Evolutionary conservation across 2,797 vertebrate genomes (phyloP).

Genomic region (Lithobates sylvaticus): DNA sequence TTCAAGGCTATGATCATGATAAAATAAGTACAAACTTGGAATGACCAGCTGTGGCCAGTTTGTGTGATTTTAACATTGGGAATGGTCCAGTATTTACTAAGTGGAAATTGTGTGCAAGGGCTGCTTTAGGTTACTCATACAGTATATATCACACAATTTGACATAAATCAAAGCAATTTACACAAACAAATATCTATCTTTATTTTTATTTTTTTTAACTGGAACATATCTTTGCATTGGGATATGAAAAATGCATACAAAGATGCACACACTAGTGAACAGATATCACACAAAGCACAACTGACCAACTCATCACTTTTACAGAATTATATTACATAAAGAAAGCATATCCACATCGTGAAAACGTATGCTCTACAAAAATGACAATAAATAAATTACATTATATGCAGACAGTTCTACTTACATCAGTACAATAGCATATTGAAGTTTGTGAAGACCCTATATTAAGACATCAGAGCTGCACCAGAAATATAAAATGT

Average conservation of each 20-base stretch:
- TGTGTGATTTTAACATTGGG: too few species aligned
- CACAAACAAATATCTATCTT: slow-evolving; percentile 54
- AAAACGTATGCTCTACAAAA: slow-evolving; percentile 81
- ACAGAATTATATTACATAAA: slow-evolving; percentile 79
- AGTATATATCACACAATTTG: not conserved
- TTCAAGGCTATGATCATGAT: too few species aligned
- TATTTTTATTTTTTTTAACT: slow-evolving; percentile 78
- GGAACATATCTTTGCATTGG: slow-evolving; percentile 77
- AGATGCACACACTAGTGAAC: slow-evolving; percentile 76
- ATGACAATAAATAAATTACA: slow-evolving; percentile 89
- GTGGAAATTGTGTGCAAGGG: too few species aligned
- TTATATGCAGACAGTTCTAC: slow-evolving; percentile 88
- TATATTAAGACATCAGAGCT: not conserved
- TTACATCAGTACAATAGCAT: slow-evolving; percentile 83
- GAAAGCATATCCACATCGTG: slow-evolving; percentile 81
- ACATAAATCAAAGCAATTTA: not conserved
- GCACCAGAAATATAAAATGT: not conserved
- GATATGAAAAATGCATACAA: slow-evolving; percentile 79
- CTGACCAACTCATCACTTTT: slow-evolving; percentile 71
- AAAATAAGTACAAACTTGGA: too few species aligned
- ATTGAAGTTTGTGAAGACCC: slow-evolving; percentile 65
- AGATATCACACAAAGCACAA: slow-evolving; percentile 70
- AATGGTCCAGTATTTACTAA: too few species aligned
- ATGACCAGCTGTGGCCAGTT: too few species aligned
- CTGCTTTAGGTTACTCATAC: not conserved